Conservation (phyloP, 2,113 vertebrate genomes). For the Entosphenus tridentatus region DNA sequence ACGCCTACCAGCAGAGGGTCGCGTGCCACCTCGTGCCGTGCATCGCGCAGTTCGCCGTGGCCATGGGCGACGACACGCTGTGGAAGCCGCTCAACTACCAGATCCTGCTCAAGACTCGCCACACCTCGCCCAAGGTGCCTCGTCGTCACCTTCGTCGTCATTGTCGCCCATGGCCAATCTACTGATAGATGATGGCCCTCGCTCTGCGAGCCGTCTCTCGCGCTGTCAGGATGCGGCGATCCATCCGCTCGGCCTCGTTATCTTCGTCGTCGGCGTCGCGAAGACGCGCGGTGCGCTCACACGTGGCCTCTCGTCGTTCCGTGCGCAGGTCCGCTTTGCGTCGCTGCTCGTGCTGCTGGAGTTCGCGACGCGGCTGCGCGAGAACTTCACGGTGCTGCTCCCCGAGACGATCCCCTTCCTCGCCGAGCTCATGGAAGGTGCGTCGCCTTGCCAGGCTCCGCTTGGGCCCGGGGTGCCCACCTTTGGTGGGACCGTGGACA, state of each 20-base stretch:
- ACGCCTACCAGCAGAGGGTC: slow-evolving; percentile 38
- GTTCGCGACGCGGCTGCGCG: slow-evolving; percentile 53
- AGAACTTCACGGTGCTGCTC: slow-evolving; percentile 69
- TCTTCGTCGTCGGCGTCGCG: no score
- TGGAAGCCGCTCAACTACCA: slow-evolving; percentile 90
- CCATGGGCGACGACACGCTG: slow-evolving; percentile 53
- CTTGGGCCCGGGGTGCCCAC: no score
- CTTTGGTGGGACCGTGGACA: no score
- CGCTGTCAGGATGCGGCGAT: neutral
- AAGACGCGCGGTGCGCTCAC: no score
- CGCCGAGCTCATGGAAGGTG: slow-evolving; percentile 94
- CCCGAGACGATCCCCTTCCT: slow-evolving; percentile 86
- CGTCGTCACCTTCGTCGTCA: neutral
- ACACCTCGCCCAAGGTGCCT: slow-evolving; percentile 43
- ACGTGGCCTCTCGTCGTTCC: neutral
- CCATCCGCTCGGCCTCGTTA: no score
- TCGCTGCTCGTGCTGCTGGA: slow-evolving; percentile 47
- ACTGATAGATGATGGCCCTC: neutral
- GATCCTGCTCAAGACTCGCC: slow-evolving; percentile 60
- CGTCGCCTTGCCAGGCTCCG: slow-evolving; percentile 10
- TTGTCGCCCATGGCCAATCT: neutral
- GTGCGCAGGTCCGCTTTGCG: slow-evolving; percentile 55
- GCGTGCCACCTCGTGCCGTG: slow-evolving; percentile 47
- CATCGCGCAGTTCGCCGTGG: slow-evolving; percentile 58
- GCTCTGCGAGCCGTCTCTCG: neutral